These are phyloP conservation scores for Rhinolophus sinicus DNA, from an alignment of 2,113 vertebrate species.

Conservation along the genomic window DNA sequence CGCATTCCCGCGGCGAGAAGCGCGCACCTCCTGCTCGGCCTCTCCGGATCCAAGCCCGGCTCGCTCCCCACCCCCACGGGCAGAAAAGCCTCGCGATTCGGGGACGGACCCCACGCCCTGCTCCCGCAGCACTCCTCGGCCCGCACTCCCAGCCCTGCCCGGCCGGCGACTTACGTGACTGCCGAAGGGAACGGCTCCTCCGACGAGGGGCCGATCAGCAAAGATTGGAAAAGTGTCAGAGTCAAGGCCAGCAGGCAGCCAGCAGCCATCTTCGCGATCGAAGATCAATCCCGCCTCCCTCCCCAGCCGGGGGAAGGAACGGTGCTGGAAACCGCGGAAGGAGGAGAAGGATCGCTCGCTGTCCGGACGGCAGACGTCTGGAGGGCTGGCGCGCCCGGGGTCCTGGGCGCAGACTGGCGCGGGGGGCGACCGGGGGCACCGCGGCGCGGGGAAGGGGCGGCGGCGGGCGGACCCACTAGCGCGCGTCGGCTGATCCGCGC, in stretches of 20 bases:
- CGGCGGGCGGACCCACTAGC: conserved; percentile 67
- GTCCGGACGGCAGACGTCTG: neutral
- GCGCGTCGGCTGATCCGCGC: conserved; percentile 80
- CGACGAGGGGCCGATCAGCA: conserved; percentile 85
- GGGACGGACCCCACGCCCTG: neutral
- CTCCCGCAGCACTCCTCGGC: neutral
- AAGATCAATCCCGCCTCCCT: conserved; percentile 79
- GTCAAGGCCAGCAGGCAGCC: conserved; percentile 89
- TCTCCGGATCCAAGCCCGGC: neutral
- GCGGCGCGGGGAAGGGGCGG: conserved; percentile 72
- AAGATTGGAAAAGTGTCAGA: conserved; percentile 89
- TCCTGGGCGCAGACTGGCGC: neutral
- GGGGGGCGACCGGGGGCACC: conserved; percentile 54
- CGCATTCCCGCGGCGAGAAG: neutral
- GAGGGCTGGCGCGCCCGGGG: neutral
- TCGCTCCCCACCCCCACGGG: conserved; percentile 40
- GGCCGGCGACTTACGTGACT: conserved; percentile 90
- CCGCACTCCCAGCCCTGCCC: neutral
- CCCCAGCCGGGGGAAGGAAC: conserved; percentile 61
- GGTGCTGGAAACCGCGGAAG: conserved; percentile 60
- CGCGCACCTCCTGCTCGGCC: neutral
- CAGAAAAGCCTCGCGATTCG: neutral
- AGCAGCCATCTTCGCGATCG: conserved; percentile 92
- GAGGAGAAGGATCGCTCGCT: conserved; percentile 33
- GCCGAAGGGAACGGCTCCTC: conserved; percentile 93